Evolutionary conservation across 2,113 vertebrate genomes (phyloP).

Genomic region (Cyphomyrus discorhynchus): DNA sequence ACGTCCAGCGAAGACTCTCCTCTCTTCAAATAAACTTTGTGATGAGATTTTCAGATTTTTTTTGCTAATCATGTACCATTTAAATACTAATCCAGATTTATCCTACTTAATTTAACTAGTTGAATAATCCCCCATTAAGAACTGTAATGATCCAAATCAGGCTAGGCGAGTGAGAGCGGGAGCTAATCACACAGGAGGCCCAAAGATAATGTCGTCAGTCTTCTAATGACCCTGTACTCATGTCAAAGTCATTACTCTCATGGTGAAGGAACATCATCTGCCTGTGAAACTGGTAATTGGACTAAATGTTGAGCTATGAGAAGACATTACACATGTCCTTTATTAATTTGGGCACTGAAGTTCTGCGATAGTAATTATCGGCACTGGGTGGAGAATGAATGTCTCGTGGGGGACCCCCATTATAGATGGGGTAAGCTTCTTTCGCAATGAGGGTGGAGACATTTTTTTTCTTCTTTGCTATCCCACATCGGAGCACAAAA

Average conservation of each 20-base stretch:
- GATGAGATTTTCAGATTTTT: constrained; percentile 27
- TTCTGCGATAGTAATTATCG: constrained; percentile 70
- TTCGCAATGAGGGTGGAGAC: neutral
- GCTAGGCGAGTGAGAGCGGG: constrained; percentile 56
- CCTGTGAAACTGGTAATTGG: constrained; percentile 64
- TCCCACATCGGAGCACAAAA: neutral
- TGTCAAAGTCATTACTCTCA: constrained; percentile 68
- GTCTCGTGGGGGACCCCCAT: constrained; percentile 24
- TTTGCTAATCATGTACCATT: constrained; percentile 44
- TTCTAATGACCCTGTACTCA: constrained; percentile 64
- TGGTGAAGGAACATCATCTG: constrained; percentile 54
- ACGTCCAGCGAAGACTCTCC: neutral
- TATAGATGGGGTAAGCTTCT: neutral
- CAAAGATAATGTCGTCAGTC: constrained; percentile 67
- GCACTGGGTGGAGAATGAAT: constrained; percentile 38
- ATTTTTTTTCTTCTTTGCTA: neutral
- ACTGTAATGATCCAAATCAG: constrained; percentile 69
- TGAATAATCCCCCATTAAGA: constrained; percentile 41
- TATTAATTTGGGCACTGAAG: constrained; percentile 63
- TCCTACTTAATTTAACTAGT: constrained; percentile 30
- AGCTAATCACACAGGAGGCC: constrained; percentile 62
- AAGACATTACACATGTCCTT: constrained; percentile 68
- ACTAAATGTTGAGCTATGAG: constrained; percentile 74
- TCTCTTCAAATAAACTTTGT: neutral
- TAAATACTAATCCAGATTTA: constrained; percentile 37